These are phyloP conservation scores for Coreoperca whiteheadi DNA, from an alignment of 2,113 vertebrate genomes.

Conservation along the genomic window DNA sequence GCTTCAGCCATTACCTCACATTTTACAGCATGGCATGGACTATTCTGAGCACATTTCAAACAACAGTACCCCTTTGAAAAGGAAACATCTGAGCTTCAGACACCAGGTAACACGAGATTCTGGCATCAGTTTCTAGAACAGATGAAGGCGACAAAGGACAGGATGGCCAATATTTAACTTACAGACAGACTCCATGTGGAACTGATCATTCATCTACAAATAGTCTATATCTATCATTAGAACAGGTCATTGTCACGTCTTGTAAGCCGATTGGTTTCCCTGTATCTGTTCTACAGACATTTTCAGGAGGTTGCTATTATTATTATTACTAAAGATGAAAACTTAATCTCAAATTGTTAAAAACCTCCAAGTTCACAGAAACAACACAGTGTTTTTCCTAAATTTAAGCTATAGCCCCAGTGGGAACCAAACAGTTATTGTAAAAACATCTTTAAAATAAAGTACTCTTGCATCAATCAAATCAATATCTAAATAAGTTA, in stretches of 20 bases:
- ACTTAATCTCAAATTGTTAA: background rate
- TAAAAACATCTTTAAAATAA: background rate
- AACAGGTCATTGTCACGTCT: background rate
- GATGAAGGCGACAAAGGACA: conserved; percentile 42
- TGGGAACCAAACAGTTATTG: background rate
- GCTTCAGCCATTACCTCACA: background rate
- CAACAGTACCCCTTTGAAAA: background rate
- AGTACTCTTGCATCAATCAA: background rate
- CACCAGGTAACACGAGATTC: conserved; percentile 57
- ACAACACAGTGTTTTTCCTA: background rate
- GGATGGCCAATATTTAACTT: conserved; percentile 18
- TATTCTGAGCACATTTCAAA: conserved; percentile 6
- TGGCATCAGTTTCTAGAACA: conserved; percentile 59
- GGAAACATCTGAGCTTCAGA: conserved; percentile 45
- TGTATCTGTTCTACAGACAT: background rate
- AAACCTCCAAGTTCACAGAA: background rate
- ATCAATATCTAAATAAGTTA: too few species aligned
- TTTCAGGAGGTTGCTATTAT: background rate
- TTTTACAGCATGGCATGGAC: background rate
- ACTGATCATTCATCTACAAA: background rate
- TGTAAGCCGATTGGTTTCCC: background rate
- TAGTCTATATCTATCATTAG: background rate
- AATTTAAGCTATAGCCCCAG: background rate
- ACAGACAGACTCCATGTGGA: background rate
- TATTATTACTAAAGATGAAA: background rate